Conservation (phyloP, 2,797 vertebrate species). For the Lepus townsendii region DNA sequence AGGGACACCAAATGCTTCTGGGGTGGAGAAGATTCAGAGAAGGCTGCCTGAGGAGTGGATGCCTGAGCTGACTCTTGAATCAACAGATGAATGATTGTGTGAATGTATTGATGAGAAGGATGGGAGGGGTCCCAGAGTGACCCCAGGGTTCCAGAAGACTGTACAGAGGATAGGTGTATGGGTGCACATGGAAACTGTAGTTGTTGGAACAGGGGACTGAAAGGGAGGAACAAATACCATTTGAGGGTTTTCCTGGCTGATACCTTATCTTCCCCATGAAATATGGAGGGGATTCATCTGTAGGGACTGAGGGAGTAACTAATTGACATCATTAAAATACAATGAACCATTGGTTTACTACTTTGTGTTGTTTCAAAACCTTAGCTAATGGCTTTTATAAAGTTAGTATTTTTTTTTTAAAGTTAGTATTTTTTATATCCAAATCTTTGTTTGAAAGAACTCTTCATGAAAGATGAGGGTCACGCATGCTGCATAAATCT, state of each 20-base stretch:
- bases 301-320: not conserved
- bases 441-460: slow-evolving; percentile 41
- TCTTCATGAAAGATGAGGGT: slow-evolving; percentile 6
- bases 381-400: slow-evolving; percentile 44
- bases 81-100: not conserved
- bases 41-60: not conserved
- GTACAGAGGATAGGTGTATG: not conserved
- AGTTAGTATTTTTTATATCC: slow-evolving; percentile 5
- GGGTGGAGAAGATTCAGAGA: not conserved
- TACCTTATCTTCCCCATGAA: not conserved
- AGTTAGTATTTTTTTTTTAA: slow-evolving; percentile 8
- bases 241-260: slow-evolving; percentile 2
- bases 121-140: not conserved
- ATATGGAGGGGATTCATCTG: not conserved
- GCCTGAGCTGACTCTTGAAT: slow-evolving; percentile 26
- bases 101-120: slow-evolving; percentile 11
- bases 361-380: slow-evolving; percentile 51
- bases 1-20: not conserved
- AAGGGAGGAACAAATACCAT: not conserved
- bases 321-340: slow-evolving; percentile 38
- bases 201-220: not conserved
- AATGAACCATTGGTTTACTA: slow-evolving; percentile 12
- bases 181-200: not conserved
- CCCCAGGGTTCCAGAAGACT: not conserved
- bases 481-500: slow-evolving; percentile 1